Conservation (phyloP, 2,888 invertebrate species). For the Chironomus riparius region DNA sequence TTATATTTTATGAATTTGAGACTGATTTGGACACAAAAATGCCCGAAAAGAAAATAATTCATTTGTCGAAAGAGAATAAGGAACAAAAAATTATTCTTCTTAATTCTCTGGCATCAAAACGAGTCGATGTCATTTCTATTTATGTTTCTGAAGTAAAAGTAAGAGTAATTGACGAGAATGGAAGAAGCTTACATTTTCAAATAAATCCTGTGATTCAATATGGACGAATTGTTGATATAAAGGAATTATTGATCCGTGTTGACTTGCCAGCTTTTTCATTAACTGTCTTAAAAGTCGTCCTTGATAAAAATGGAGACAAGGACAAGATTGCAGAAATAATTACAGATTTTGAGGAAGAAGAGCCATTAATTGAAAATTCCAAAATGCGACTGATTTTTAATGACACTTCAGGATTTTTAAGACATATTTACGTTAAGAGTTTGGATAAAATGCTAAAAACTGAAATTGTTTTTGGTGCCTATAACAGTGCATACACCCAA, state of each 20-base stretch:
- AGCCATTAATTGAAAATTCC: conserved; percentile 56
- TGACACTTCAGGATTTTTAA: conserved; percentile 71
- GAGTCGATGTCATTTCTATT: conserved; percentile 69
- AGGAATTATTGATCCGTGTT: too few relatives aligned
- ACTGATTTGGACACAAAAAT: conserved; percentile 71
- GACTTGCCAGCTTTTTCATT: too few relatives aligned
- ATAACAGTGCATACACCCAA: conserved; percentile 82
- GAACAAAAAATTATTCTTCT: conserved; percentile 61
- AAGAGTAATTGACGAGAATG: conserved; percentile 50
- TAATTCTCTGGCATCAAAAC: conserved; percentile 69
- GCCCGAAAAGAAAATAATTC: conserved; percentile 62
- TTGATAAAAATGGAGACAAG: too few relatives aligned
- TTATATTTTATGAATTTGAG: conserved; percentile 57
- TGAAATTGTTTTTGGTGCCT: conserved; percentile 75
- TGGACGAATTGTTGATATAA: too few relatives aligned
- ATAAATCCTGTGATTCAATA: conserved; percentile 67
- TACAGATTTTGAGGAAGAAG: too few relatives aligned
- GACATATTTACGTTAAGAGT: conserved; percentile 67
- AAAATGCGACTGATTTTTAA: conserved; percentile 71
- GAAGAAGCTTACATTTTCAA: conserved; percentile 56
- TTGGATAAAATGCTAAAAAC: conserved; percentile 67
- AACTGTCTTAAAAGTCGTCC: too few relatives aligned
- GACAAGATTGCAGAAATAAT: too few relatives aligned
- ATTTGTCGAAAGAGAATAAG: conserved; percentile 49
- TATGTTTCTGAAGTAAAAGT: conserved; percentile 63